Evolutionary conservation across 2,888 invertebrate species (phyloP).

Genomic region (Pristionchus entomophagus): DNA sequence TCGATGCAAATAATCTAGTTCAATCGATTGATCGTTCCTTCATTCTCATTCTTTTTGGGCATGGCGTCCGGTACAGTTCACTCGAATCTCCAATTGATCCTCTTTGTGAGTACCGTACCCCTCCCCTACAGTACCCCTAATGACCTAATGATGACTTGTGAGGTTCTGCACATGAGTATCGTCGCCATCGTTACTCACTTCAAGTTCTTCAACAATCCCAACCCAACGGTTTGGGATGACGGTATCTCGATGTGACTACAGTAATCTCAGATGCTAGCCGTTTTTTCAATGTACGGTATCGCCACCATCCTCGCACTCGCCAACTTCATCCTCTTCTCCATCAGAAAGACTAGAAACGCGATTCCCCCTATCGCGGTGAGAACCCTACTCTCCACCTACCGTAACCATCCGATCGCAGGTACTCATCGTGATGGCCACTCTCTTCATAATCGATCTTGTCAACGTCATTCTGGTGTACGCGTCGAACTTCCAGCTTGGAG

Average conservation of each 20-base stretch:
- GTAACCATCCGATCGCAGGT: neutral
- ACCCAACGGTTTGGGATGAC: neutral
- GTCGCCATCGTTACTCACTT: slow-evolving; percentile 24
- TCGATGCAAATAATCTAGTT: no score
- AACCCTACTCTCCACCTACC: neutral
- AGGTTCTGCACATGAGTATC: slow-evolving; percentile 41
- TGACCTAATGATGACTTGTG: neutral
- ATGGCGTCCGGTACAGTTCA: slow-evolving; percentile 47
- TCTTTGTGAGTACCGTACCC: slow-evolving; percentile 5
- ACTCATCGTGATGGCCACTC: neutral
- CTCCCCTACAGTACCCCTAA: neutral
- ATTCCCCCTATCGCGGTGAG: slow-evolving; percentile 36
- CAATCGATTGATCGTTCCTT: slow-evolving; percentile 26
- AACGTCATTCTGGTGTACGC: slow-evolving; percentile 30
- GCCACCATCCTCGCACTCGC: neutral
- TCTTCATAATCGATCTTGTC: slow-evolving; percentile 36
- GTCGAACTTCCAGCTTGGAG: neutral
- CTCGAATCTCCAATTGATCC: slow-evolving; percentile 42
- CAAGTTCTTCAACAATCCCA: slow-evolving; percentile 5
- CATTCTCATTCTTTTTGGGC: slow-evolving; percentile 1
- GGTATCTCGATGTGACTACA: neutral
- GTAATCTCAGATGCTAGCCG: neutral
- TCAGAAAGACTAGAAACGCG: slow-evolving; percentile 27
- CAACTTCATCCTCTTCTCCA: slow-evolving; percentile 43
- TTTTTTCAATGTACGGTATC: slow-evolving; percentile 13